These are phyloP conservation scores for Isotomurus palustris DNA, from an alignment of 2,888 invertebrate species.

Conservation along the genomic window DNA sequence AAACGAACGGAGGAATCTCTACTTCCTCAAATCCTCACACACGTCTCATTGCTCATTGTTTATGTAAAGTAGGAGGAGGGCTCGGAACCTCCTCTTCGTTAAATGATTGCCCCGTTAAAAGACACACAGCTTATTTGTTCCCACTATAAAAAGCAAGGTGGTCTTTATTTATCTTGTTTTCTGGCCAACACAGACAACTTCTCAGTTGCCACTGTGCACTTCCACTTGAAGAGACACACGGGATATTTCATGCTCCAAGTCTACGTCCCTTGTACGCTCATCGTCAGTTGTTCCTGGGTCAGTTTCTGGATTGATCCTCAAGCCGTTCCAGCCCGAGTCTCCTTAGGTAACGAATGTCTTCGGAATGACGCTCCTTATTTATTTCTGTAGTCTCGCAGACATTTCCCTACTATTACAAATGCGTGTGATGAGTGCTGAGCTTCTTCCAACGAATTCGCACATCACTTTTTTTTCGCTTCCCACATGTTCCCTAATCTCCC, in stretches of 20 bases:
- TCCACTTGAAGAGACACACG: slow-evolving; percentile 49
- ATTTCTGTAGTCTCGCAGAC: no score
- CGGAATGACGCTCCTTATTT: no score
- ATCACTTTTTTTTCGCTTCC: no score
- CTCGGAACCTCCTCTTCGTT: no score
- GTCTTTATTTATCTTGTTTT: slow-evolving; percentile 4
- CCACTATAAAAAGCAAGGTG: not conserved
- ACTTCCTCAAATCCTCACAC: no score
- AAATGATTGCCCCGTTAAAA: not conserved
- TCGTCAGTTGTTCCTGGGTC: slow-evolving; percentile 62
- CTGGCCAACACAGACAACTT: slow-evolving; percentile 45
- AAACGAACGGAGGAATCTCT: no score
- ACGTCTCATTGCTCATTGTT: no score
- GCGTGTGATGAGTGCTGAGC: no score
- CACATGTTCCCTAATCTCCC: no score
- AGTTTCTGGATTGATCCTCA: slow-evolving; percentile 64
- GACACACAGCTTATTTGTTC: not conserved
- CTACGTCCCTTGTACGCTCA: slow-evolving; percentile 60
- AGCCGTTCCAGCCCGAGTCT: slow-evolving; percentile 62
- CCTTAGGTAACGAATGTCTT: slow-evolving; percentile 59
- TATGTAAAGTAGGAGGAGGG: no score
- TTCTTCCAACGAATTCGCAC: no score
- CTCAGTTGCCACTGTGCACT: slow-evolving; percentile 49
- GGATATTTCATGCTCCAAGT: slow-evolving; percentile 61
- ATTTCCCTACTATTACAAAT: no score